A percentile compares a stretch with the other conserved stretches of the same genome.
Evolutionary conservation across 2,113 vertebrate species (phyloP).

Genomic region (Corythoichthys haematopterus): DNA sequence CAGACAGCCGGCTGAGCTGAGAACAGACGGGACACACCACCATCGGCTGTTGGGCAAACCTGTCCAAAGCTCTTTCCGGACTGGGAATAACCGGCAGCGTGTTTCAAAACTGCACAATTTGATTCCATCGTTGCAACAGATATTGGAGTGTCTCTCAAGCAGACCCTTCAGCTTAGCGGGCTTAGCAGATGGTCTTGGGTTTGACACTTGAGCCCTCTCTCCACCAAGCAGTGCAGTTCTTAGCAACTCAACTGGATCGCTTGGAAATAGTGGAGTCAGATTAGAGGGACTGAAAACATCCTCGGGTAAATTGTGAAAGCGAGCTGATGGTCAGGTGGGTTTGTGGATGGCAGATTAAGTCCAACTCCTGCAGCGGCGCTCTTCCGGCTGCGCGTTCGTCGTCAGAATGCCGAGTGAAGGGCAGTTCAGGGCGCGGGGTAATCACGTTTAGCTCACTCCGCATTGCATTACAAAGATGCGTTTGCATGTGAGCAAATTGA

Average conservation of each 20-base stretch:
- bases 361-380: slow-evolving; percentile 23
- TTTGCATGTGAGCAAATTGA: neutral
- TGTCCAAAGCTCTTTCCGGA: slow-evolving; percentile 12
- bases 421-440: slow-evolving; percentile 33
- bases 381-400: slow-evolving; percentile 25
- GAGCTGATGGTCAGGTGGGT: slow-evolving; percentile 22
- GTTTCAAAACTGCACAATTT: neutral
- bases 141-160: neutral
- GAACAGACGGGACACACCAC: slow-evolving; percentile 4
- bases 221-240: neutral
- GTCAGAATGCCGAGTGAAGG: slow-evolving; percentile 25
- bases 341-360: slow-evolving; percentile 47
- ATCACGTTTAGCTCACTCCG: slow-evolving; percentile 26
- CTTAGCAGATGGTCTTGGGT: neutral
- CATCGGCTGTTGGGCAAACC: neutral
- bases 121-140: neutral
- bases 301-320: neutral
- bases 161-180: slow-evolving; percentile 1
- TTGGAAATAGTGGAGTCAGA: neutral
- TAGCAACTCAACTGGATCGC: neutral
- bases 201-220: neutral
- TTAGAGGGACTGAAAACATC: neutral
- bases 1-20: neutral
- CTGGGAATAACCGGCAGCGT: slow-evolving; percentile 9
- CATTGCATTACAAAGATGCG: neutral